Conservation (phyloP, 2,797 vertebrate species). For the Ambastaia sidthimunki region DNA sequence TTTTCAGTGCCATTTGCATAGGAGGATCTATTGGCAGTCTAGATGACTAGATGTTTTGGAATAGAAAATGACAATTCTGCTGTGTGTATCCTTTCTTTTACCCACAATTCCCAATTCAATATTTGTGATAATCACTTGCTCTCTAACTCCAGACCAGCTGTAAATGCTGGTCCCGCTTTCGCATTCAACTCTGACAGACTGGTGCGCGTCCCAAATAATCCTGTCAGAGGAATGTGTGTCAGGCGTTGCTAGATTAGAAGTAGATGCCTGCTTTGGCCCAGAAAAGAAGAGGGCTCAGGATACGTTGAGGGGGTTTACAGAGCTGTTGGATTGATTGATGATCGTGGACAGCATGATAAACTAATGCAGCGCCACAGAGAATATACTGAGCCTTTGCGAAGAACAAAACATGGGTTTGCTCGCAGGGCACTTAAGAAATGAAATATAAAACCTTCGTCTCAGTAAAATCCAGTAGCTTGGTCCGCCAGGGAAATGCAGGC, state of each 20-base stretch:
- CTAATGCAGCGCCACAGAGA: neutral
- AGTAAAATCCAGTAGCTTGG: slow-evolving; percentile 1
- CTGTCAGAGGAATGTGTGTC: slow-evolving; percentile 12
- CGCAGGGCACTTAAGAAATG: neutral
- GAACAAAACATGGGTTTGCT: neutral
- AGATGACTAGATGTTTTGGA: neutral
- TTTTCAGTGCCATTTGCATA: too few species aligned
- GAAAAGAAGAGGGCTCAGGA: neutral
- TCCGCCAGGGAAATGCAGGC: neutral
- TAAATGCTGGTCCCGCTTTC: neutral
- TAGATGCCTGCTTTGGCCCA: slow-evolving; percentile 7
- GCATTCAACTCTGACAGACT: slow-evolving; percentile 3
- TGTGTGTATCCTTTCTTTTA: neutral
- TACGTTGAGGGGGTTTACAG: neutral
- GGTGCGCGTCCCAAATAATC: slow-evolving; percentile 3
- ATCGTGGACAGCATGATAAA: slow-evolving; percentile 4
- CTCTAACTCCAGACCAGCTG: neutral
- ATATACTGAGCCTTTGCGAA: neutral
- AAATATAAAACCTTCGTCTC: neutral
- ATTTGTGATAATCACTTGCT: slow-evolving; percentile 2
- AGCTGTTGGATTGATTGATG: slow-evolving; percentile 18
- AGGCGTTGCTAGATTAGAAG: neutral
- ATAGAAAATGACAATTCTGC: neutral
- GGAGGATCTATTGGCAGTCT: neutral
- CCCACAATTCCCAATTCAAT: neutral